phyloP scores from a whole-genome alignment of 2,888 invertebrate species.

The Heliconius ethilla region DNA sequence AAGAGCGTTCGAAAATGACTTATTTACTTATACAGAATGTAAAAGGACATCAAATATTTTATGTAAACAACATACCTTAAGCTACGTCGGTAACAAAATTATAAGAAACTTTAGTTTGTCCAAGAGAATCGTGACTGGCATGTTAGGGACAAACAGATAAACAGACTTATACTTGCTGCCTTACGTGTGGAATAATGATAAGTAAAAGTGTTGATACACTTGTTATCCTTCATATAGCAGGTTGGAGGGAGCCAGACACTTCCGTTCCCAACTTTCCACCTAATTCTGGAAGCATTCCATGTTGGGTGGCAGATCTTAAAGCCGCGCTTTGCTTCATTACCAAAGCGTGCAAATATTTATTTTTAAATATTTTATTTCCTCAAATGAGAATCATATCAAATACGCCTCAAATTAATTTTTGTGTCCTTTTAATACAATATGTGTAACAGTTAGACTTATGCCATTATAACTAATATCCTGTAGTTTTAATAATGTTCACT shows the following conservation, averaged over 20 bases:
- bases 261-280: background rate
- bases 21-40: slow-evolving; percentile 4
- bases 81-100: slow-evolving; percentile 39
- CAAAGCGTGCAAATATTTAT: background rate
- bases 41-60: slow-evolving; percentile 26
- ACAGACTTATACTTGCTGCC: slow-evolving; percentile 27
- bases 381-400: background rate
- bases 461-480: too few species aligned
- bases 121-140: slow-evolving; percentile 39
- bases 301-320: background rate
- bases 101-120: slow-evolving; percentile 36
- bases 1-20: background rate
- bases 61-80: slow-evolving; percentile 33
- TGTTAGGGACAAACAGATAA: slow-evolving; percentile 40
- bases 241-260: too few species aligned
- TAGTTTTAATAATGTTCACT: too few species aligned
- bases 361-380: background rate
- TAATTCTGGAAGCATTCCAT: background rate
- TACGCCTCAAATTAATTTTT: too few species aligned
- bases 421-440: too few species aligned
- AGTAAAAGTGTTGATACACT: slow-evolving; percentile 14
- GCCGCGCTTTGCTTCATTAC: background rate
- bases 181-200: slow-evolving; percentile 33
- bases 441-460: too few species aligned
- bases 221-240: background rate